Conservation (phyloP, 2,797 vertebrate species). For the Aldrovandia affinis region DNA sequence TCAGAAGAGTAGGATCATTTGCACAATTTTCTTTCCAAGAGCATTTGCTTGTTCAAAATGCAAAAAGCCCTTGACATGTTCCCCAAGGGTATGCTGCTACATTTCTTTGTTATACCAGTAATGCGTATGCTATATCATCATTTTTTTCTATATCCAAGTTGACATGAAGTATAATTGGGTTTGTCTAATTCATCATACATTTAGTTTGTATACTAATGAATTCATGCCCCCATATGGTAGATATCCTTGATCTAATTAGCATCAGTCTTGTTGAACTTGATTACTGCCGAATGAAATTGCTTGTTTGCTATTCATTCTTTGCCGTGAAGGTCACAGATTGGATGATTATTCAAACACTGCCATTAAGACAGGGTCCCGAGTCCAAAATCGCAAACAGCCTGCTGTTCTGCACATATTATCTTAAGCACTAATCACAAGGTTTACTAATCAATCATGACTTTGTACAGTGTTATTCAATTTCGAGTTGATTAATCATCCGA, state of each 20-base stretch:
- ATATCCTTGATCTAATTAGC: background rate
- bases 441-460: background rate
- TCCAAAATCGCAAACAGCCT: background rate
- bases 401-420: background rate
- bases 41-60: background rate
- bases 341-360: background rate
- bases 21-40: background rate
- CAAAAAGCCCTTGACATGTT: background rate
- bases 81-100: background rate
- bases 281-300: background rate
- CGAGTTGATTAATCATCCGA: too few species aligned
- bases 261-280: background rate
- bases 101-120: background rate
- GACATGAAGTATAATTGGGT: background rate
- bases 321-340: background rate
- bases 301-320: background rate
- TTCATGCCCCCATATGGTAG: background rate
- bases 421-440: background rate
- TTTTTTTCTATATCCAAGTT: background rate
- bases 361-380: background rate
- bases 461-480: background rate
- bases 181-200: background rate
- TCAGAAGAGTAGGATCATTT: background rate
- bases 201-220: conserved; percentile 4
- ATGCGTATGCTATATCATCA: background rate